Conservation (phyloP, 2,797 vertebrate species). For the Hozukius guyotensis region DNA sequence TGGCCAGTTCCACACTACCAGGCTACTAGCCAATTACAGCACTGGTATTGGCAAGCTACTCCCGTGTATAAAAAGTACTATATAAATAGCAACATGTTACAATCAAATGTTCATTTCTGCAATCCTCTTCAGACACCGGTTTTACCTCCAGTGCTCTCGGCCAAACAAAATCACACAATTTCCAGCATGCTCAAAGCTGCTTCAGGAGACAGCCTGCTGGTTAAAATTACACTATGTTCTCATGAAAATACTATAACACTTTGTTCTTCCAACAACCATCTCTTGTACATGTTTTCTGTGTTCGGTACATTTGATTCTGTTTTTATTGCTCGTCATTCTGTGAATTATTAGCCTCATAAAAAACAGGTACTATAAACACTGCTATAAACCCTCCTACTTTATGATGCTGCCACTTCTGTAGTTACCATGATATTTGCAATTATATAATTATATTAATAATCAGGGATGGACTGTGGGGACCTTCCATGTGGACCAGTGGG, state of each 20-base stretch:
- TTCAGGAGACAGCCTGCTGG: not conserved
- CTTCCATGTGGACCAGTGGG: not conserved
- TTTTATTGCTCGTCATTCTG: not conserved
- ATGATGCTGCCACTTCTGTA: not conserved
- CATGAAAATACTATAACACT: not conserved
- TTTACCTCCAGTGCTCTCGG: slow-evolving; percentile 1
- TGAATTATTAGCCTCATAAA: not conserved
- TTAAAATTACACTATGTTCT: not conserved
- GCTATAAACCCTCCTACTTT: not conserved
- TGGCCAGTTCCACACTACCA: not conserved
- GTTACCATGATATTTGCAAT: not conserved
- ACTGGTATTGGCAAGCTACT: not conserved
- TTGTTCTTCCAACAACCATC: not conserved
- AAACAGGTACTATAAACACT: not conserved
- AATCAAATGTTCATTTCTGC: not conserved
- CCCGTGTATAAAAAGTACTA: not conserved
- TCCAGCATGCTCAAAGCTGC: not conserved
- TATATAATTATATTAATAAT: not conserved
- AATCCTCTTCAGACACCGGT: not conserved
- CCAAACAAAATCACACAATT: not conserved
- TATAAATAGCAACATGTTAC: not conserved
- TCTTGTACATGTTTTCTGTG: not conserved
- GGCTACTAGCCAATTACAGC: not conserved
- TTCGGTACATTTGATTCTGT: not conserved
- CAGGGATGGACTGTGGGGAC: not conserved